Conservation (phyloP, 2,113 vertebrate genomes). For the Esox niger region DNA sequence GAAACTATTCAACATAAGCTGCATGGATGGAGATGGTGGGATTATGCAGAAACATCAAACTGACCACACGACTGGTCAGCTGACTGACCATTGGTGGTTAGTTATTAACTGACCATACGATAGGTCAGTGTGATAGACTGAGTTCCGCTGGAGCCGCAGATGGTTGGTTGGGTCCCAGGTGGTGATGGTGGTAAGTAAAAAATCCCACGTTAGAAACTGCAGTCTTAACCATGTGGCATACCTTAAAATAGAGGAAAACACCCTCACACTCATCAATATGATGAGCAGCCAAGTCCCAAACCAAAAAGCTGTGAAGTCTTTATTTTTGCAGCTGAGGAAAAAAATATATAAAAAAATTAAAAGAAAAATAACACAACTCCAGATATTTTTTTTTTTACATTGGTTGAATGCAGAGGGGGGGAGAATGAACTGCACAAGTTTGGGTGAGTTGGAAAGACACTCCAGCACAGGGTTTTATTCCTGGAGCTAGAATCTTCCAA, state of each 20-base stretch:
- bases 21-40: slow-evolving; percentile 21
- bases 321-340: slow-evolving; percentile 81
- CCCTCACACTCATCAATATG: slow-evolving; percentile 97
- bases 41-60: slow-evolving; percentile 36
- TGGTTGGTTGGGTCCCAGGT: slow-evolving; percentile 58
- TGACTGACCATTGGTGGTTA: too few species aligned
- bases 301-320: slow-evolving; percentile 89
- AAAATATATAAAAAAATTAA: slow-evolving; percentile 60
- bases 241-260: slow-evolving; percentile 81
- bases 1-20: slow-evolving; percentile 54
- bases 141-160: slow-evolving; percentile 29
- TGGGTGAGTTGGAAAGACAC: slow-evolving; percentile 72
- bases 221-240: slow-evolving; percentile 86
- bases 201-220: slow-evolving; percentile 85
- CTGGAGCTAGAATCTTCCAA: slow-evolving; percentile 77
- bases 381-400: slow-evolving; percentile 72
- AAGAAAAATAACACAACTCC: slow-evolving; percentile 76
- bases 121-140: slow-evolving; percentile 39
- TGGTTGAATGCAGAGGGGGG: slow-evolving; percentile 68
- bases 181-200: slow-evolving; percentile 74
- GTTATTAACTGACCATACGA: slow-evolving; percentile 12
- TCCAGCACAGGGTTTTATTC: slow-evolving; percentile 77
- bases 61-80: slow-evolving; percentile 56
- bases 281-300: slow-evolving; percentile 94
- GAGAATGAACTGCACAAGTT: slow-evolving; percentile 78